phyloP scores from a whole-genome alignment of 2,888 invertebrate species.

The Caenorhabditis virilis region DNA sequence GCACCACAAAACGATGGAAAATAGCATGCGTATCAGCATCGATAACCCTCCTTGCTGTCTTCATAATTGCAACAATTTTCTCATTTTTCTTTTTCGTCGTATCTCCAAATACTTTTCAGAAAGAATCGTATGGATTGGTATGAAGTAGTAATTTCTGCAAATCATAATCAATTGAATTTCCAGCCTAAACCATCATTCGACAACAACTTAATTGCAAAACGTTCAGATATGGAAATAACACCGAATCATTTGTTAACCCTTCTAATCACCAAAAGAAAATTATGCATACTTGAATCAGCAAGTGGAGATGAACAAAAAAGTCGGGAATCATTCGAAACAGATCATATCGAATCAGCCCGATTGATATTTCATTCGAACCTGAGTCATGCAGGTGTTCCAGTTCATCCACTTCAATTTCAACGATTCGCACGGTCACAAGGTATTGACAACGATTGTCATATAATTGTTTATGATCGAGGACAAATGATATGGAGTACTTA shows the following conservation, averaged over 20 bases:
- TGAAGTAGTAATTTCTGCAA: slow-evolving; percentile 23
- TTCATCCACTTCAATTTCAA: slow-evolving; percentile 64
- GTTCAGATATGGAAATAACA: slow-evolving; percentile 49
- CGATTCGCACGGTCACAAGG: slow-evolving; percentile 59
- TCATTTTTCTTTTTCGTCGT: slow-evolving; percentile 28
- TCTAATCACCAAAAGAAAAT: slow-evolving; percentile 58
- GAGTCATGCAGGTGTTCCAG: slow-evolving; percentile 65
- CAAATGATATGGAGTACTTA: slow-evolving; percentile 64
- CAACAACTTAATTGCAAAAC: not conserved
- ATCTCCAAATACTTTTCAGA: slow-evolving; percentile 18
- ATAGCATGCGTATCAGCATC: slow-evolving; percentile 34
- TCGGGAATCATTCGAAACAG: slow-evolving; percentile 38
- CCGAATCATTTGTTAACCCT: slow-evolving; percentile 59
- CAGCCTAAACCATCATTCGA: not conserved
- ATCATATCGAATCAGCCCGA: slow-evolving; percentile 61
- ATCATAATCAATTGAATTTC: not conserved
- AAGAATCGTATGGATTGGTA: slow-evolving; percentile 36
- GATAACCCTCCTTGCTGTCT: slow-evolving; percentile 27
- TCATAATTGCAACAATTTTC: slow-evolving; percentile 29
- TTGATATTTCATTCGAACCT: slow-evolving; percentile 62
- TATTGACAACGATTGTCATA: slow-evolving; percentile 63
- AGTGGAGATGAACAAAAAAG: slow-evolving; percentile 49
- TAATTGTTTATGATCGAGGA: slow-evolving; percentile 63
- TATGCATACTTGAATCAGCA: slow-evolving; percentile 60
- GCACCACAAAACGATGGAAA: slow-evolving; percentile 32